Conservation (phyloP, 2,888 invertebrate genomes). For the Nudaria mundana region DNA sequence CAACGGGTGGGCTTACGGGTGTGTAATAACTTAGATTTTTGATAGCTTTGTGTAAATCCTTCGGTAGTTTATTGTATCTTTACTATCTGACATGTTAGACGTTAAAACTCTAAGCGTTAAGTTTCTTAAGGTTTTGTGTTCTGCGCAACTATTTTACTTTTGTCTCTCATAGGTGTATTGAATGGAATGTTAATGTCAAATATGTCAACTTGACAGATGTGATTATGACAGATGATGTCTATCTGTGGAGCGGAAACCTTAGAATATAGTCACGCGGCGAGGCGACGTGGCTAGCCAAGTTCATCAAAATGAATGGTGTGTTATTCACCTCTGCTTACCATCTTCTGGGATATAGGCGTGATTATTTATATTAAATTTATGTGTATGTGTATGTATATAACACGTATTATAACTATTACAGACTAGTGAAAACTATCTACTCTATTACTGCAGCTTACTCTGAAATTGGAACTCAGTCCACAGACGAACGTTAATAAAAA, state of each 20-base stretch:
- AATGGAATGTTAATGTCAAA: not conserved
- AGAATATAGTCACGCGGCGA: too few species aligned
- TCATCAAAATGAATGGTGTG: too few species aligned
- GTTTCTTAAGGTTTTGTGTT: too few species aligned
- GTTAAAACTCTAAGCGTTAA: too few species aligned
- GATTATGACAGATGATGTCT: not conserved
- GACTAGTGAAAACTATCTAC: not conserved
- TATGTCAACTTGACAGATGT: not conserved
- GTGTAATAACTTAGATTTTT: conserved; percentile 14
- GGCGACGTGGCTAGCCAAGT: too few species aligned
- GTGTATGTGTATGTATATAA: too few species aligned
- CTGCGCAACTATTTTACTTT: not conserved
- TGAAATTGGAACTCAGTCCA: not conserved
- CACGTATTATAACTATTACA: not conserved
- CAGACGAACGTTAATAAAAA: not conserved
- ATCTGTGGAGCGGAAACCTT: too few species aligned
- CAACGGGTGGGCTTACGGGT: conserved; percentile 9
- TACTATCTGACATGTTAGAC: too few species aligned
- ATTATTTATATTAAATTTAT: too few species aligned
- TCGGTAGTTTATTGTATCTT: conserved; percentile 7
- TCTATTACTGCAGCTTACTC: not conserved
- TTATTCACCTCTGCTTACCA: too few species aligned
- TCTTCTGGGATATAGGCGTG: too few species aligned
- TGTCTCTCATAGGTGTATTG: not conserved
- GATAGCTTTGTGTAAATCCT: conserved; percentile 2